These are phyloP conservation scores for Acomys russatus DNA, from an alignment of 2,797 vertebrate genomes.

Conservation along the genomic window DNA sequence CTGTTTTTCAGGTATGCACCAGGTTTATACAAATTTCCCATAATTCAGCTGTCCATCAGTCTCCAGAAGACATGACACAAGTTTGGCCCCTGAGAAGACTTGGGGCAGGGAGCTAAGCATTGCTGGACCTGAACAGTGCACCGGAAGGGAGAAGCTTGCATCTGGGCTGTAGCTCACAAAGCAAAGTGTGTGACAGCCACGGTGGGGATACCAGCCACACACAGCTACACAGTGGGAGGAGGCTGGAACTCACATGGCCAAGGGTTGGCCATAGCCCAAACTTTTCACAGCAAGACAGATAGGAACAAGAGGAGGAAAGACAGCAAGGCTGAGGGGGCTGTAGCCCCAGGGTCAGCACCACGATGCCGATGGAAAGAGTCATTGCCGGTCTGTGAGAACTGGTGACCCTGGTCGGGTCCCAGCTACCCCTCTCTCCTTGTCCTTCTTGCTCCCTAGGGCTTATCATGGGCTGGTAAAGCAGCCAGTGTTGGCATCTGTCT, in stretches of 20 bases:
- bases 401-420: too few relatives aligned
- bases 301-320: not conserved
- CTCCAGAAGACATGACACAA: not conserved
- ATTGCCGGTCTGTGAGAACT: not conserved
- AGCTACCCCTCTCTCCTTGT: not conserved
- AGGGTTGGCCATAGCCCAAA: not conserved
- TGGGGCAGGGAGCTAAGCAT: not conserved
- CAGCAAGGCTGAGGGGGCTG: not conserved
- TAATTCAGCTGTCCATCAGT: not conserved
- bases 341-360: fast-evolving
- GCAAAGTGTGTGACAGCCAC: not conserved
- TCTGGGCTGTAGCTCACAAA: not conserved
- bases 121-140: not conserved
- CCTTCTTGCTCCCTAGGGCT: not conserved
- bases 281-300: not conserved
- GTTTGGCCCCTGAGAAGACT: not conserved
- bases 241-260: not conserved
- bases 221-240: not conserved
- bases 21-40: not conserved
- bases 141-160: not conserved
- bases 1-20: too few relatives aligned
- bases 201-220: not conserved
- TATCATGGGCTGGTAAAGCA: not conserved
- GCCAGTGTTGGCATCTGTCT: not conserved
- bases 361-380: not conserved